phyloP scores from a whole-genome alignment of 2,888 invertebrate genomes.

The Metellina segmentata region DNA sequence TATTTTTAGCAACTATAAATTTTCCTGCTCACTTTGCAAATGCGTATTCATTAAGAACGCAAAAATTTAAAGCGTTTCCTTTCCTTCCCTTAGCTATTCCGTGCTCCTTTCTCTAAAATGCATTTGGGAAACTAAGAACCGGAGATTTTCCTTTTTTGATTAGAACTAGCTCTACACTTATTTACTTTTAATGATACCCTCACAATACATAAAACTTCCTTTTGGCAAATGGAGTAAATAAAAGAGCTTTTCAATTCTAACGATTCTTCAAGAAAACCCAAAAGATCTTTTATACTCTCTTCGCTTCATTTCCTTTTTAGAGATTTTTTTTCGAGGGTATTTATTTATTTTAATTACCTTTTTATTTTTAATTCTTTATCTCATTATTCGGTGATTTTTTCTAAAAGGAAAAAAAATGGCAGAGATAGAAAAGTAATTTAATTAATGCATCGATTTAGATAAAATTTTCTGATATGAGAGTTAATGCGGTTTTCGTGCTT shows the following conservation, averaged over 20 bases:
- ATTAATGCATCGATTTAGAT: slow-evolving; percentile 55
- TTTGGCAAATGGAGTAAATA: slow-evolving; percentile 61
- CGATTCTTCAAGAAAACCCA: slow-evolving; percentile 41
- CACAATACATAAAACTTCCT: slow-evolving; percentile 39
- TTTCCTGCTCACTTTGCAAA: slow-evolving; percentile 13
- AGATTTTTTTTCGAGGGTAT: neutral
- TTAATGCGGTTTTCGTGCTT: slow-evolving; percentile 8
- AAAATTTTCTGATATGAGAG: slow-evolving; percentile 39
- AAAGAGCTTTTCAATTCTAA: slow-evolving; percentile 57
- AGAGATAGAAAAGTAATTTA: neutral
- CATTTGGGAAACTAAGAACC: neutral
- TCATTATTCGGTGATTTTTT: slow-evolving; percentile 32
- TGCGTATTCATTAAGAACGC: slow-evolving; percentile 10
- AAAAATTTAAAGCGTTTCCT: slow-evolving; percentile 36
- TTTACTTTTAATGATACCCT: slow-evolving; percentile 57
- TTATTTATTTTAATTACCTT: slow-evolving; percentile 15
- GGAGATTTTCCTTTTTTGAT: slow-evolving; percentile 20
- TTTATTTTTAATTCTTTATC: slow-evolving; percentile 14
- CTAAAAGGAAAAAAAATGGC: neutral
- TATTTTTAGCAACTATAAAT: neutral
- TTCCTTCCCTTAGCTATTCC: neutral
- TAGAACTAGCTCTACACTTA: slow-evolving; percentile 35
- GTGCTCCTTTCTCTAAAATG: neutral
- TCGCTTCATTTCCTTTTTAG: slow-evolving; percentile 43
- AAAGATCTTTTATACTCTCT: slow-evolving; percentile 18